phyloP scores from a whole-genome alignment of 2,113 vertebrate species.

The Progne subis region DNA sequence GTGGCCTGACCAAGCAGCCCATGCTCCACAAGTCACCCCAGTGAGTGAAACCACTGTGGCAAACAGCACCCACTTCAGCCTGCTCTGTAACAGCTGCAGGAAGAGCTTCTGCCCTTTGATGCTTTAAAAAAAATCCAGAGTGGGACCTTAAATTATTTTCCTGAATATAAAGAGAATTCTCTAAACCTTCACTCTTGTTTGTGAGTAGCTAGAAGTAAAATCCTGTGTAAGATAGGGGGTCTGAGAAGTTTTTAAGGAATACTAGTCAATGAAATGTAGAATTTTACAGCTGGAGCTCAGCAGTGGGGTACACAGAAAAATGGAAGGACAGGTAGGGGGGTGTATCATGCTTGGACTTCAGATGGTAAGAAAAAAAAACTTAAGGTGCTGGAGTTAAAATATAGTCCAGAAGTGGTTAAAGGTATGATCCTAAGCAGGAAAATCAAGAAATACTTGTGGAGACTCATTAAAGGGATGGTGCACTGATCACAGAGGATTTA shows the following conservation, averaged over 20 bases:
- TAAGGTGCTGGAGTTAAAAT: not conserved
- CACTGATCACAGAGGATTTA: not conserved
- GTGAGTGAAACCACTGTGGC: not conserved
- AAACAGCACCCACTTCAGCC: not conserved
- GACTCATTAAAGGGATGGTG: not conserved
- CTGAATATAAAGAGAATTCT: not conserved
- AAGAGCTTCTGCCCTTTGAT: not conserved
- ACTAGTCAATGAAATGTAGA: not conserved
- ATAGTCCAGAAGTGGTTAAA: not conserved
- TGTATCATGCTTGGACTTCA: not conserved
- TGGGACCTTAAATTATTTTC: not conserved
- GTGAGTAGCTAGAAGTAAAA: not conserved
- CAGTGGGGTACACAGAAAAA: not conserved
- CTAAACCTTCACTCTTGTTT: not conserved
- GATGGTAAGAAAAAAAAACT: not conserved
- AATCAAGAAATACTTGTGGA: not conserved
- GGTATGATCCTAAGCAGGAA: not conserved
- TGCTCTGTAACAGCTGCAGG: not conserved
- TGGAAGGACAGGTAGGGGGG: not conserved
- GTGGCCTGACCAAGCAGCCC: not conserved
- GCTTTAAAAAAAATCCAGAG: not conserved
- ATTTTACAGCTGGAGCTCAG: not conserved
- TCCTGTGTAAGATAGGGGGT: not conserved
- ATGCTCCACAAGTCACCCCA: not conserved
- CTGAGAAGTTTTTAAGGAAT: not conserved